Percentiles rank a stretch among this genome's conserved stretches.
phyloP scores from a whole-genome alignment of 2,113 vertebrate genomes.

The Otolemur garnettii region DNA sequence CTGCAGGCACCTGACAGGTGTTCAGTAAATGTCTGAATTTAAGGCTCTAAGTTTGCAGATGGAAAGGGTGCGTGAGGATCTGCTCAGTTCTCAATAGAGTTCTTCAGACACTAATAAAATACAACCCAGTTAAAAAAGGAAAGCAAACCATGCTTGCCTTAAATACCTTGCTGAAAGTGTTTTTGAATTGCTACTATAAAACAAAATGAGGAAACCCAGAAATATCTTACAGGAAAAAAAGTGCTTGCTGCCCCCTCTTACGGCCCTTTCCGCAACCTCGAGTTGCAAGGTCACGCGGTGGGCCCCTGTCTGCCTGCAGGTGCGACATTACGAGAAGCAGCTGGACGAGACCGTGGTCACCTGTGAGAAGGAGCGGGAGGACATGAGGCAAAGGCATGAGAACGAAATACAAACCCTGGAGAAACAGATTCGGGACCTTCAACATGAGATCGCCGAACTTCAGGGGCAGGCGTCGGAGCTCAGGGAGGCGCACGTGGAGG shows the following conservation, averaged over 20 bases:
- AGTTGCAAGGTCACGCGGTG: background rate
- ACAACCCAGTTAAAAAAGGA: background rate
- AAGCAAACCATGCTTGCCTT: background rate
- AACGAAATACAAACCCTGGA: slow-evolving; percentile 86
- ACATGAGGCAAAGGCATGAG: slow-evolving; percentile 84
- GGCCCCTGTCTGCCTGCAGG: slow-evolving; percentile 72
- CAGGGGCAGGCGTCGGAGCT: slow-evolving; percentile 86
- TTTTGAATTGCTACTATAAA: slow-evolving; percentile 29
- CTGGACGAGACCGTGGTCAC: slow-evolving; percentile 86
- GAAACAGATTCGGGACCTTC: slow-evolving; percentile 87
- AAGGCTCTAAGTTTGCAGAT: background rate
- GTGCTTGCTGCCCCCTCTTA: background rate
- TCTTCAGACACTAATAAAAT: slow-evolving; percentile 61
- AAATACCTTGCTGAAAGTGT: background rate
- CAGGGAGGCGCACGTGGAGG: slow-evolving; percentile 81
- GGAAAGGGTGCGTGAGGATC: background rate
- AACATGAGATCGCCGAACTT: slow-evolving; percentile 86
- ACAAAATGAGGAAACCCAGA: slow-evolving; percentile 8
- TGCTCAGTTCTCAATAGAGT: slow-evolving; percentile 2
- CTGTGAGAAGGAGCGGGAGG: slow-evolving; percentile 88
- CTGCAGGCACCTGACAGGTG: background rate
- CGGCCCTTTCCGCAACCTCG: background rate
- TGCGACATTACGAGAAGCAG: slow-evolving; percentile 86
- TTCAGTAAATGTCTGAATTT: slow-evolving; percentile 38
- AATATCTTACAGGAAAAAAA: background rate